Base-by-base conservation (phyloP, 2,888 invertebrate genomes). In the Diplazon laetatorius region DNA sequence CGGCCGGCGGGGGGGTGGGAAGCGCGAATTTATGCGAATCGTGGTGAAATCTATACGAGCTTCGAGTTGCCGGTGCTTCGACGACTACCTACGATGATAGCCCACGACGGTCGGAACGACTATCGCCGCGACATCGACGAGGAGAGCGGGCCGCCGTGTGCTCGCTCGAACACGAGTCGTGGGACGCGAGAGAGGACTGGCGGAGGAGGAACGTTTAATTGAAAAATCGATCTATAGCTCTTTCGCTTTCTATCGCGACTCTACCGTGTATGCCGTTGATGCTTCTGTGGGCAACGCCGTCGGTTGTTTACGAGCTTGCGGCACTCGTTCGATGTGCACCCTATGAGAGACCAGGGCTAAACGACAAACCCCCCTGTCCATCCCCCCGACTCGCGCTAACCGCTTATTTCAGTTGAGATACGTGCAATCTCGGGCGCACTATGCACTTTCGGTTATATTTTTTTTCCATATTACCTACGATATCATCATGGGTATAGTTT, bases 21-120 rank as follows among this genome's bases (percentile, higher is more conserved):
- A 72, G 79, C 76, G 76, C 72, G 76, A 79, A 79, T 79, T 79
- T 76, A 79, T 79, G 79, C 75, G 79, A 79, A 79, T 72, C 71
- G 72, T 63, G 72, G 75, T 76, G 76, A 76, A 71, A 79, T 76
- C 76, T 79, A 79, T 76, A 79, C 68, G 72, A 72, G 57, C 60
- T 5, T 16, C 25, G 25, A 63, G 30, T 30, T 70, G 69, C 52
- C 59, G 39, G 22, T 30, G 46, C 48, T 37, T 62, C 78, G 50
- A 35, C 55, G 35, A 72, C 66, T 55, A 57, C 72, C n/a, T 52
- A 72, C 55, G 39, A 55, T 55, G 46, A 55, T 35, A 37, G 35
- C 55, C n/a, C 37, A 48, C 68, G 68, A 72, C 39, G 65, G 39
- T 60, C 30, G 70, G 52, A 70, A 78, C 35, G 63, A 63, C 18